Evolutionary conservation across 2,113 vertebrate genomes (phyloP).

Genomic region (Merops nubicus): DNA sequence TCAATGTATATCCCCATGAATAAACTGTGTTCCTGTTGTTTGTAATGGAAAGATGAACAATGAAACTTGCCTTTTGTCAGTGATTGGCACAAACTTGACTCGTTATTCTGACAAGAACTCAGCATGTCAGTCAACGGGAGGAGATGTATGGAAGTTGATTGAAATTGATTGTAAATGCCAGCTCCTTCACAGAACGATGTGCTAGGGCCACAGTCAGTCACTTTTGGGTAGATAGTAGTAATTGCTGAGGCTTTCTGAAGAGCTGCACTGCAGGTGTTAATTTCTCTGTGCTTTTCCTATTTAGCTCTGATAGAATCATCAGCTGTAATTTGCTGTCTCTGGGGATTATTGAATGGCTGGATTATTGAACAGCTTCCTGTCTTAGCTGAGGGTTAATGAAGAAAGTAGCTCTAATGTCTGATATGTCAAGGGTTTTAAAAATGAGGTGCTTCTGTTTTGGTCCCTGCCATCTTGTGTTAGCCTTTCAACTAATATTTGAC

Average conservation of each 20-base stretch:
- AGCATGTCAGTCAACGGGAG: conserved; percentile 39
- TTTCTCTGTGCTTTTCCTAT: conserved; percentile 49
- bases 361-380: conserved; percentile 22
- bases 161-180: conserved; percentile 63
- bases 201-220: neutral
- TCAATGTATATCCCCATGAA: neutral
- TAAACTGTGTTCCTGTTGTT: neutral
- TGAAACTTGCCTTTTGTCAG: conserved; percentile 20
- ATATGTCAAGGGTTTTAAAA: conserved; percentile 7
- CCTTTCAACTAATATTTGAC: neutral
- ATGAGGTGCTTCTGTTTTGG: conserved; percentile 9
- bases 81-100: conserved; percentile 54
- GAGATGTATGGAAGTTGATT: conserved; percentile 42
- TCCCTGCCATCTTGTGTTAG: conserved; percentile 4
- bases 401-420: neutral
- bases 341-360: conserved; percentile 43
- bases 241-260: conserved; percentile 26
- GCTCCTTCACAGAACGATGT: conserved; percentile 52
- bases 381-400: conserved; percentile 26
- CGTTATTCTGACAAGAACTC: conserved; percentile 19
- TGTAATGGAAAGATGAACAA: conserved; percentile 34
- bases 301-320: conserved; percentile 54
- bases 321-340: conserved; percentile 43
- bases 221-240: neutral
- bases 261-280: conserved; percentile 32